Conservation (phyloP, 2,113 vertebrate genomes). For the Peromyscus californicus region DNA sequence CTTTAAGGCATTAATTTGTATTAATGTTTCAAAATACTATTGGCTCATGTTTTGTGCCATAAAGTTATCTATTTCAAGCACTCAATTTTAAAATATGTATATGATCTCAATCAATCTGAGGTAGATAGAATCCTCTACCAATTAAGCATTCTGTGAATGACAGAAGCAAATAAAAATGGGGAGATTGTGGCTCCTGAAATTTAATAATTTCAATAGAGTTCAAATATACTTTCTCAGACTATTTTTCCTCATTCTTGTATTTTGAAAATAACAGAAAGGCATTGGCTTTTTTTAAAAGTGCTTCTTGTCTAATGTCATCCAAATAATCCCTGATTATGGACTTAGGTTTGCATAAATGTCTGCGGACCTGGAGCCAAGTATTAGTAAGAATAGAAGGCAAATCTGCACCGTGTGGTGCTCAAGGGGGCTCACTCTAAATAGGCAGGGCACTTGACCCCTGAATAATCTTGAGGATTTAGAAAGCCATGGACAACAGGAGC, state of each 20-base stretch:
- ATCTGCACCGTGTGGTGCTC: neutral
- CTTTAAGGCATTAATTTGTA: conserved; percentile 67
- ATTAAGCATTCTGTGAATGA: neutral
- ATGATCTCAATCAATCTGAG: conserved; percentile 35
- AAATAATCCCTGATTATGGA: conserved; percentile 13
- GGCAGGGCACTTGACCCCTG: neutral
- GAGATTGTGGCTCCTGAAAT: neutral
- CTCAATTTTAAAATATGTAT: conserved; percentile 73
- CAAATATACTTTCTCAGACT: neutral
- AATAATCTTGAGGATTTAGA: conserved; percentile 26
- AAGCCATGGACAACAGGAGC: neutral
- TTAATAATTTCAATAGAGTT: neutral
- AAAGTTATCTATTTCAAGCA: conserved; percentile 66
- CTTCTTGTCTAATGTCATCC: neutral
- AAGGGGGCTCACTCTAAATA: neutral
- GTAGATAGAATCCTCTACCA: neutral
- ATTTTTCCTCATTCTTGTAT: neutral
- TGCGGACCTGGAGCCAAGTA: neutral
- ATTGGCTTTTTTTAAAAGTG: neutral
- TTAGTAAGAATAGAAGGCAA: conserved; percentile 13
- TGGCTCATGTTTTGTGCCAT: conserved; percentile 58
- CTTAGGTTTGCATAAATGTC: neutral
- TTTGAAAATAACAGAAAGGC: conserved; percentile 17
- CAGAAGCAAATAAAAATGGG: neutral
- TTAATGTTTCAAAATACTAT: conserved; percentile 75